Evolutionary conservation across 1,140 invertebrate genomes (phyloP), one percentile per base, ranked within the genome.

Genomic region (Goniozus legneri): DNA sequence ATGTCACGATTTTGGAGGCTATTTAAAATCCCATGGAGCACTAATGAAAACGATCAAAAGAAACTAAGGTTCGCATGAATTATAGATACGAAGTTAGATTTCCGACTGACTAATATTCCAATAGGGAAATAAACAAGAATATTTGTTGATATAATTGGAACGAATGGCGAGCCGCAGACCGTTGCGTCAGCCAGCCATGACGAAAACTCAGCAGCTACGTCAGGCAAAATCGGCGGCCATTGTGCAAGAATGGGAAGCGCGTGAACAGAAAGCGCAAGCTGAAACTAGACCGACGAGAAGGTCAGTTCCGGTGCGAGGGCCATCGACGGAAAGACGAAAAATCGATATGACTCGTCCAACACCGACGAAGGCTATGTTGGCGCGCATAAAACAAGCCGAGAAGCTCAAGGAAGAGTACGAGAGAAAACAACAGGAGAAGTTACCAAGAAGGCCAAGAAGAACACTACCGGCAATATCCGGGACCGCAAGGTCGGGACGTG

Each of bases 341-440:
- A 34, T 69, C 0, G 56, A 65, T 0, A 67, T 67, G 15, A 38
- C 18, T 2, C 59, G 39, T n/a, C 67, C 66, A 0, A 16, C 20
- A 1, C 27, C 62, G 54, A 70, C 66, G 1, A 66, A 62, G 21
- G 39, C 66, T 2, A 69, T 70, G 66, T 2, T 57, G 10, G 56
- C 58, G 10, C 56, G 62, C 13, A 2, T 64, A 3, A 57, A 65
- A 34, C 50, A 59, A 4, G 56, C 54, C 14, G 35, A 59, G 13
- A 65, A 57, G 20, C n/a, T 54, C 0, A 58, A 47, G 6, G 44
- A 58, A 21, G 54, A 61, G 4, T 39, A 42, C 1, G 62, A 60
- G 8, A 51, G 47, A 2, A 63, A 56, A 20, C 27, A 16, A 30
- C 14, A 60, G 15, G 20, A 44, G 8, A 1, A 16, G 3, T 12